Percentiles rank a stretch among this genome's conserved stretches.
Conservation (phyloP, 1,140 invertebrate species). For the fruit fly (Drosophila melanogaster) region DNA sequence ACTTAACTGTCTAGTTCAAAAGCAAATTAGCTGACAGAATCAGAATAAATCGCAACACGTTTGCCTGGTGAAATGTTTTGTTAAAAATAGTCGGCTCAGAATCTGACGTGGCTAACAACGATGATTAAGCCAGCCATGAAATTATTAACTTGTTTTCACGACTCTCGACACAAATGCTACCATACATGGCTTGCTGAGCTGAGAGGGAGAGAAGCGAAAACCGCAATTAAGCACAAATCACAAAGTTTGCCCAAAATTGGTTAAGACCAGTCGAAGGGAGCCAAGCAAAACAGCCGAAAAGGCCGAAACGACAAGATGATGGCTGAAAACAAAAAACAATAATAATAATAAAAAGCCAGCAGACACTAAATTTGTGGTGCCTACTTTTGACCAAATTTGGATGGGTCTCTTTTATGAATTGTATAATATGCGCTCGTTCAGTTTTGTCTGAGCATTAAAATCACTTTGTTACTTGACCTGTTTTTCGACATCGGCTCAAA, state of each 20-base stretch:
- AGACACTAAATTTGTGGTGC: slow-evolving; percentile 55
- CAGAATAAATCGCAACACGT: slow-evolving; percentile 19
- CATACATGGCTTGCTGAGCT: slow-evolving; percentile 42
- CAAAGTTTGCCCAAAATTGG: slow-evolving; percentile 65
- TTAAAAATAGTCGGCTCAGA: slow-evolving; percentile 43
- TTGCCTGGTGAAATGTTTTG: slow-evolving; percentile 44
- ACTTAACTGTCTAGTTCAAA: slow-evolving; percentile 1
- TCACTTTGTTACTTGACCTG: slow-evolving; percentile 54
- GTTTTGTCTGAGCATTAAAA: slow-evolving; percentile 43
- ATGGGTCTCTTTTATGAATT: slow-evolving; percentile 46
- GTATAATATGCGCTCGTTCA: slow-evolving; percentile 42
- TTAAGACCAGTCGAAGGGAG: slow-evolving; percentile 48
- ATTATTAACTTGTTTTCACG: slow-evolving; percentile 62
- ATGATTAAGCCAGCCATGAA: slow-evolving; percentile 58
- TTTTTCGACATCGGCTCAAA: slow-evolving; percentile 45
- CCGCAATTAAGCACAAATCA: slow-evolving; percentile 65
- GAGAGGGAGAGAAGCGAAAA: slow-evolving; percentile 42
- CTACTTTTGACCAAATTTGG: slow-evolving; percentile 66
- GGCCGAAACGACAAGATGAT: slow-evolving; percentile 37
- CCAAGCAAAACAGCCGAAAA: slow-evolving; percentile 42
- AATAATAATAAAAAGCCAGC: slow-evolving; percentile 18
- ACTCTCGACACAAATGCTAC: slow-evolving; percentile 50
- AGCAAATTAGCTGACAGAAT: slow-evolving; percentile 6
- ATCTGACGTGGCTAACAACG: slow-evolving; percentile 42
- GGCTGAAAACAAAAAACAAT: slow-evolving; percentile 11